A percentile compares a stretch with the other conserved stretches of the same genome.
phyloP scores from a whole-genome alignment of 2,797 vertebrate species.

The Myoxocephalus aenaeus region DNA sequence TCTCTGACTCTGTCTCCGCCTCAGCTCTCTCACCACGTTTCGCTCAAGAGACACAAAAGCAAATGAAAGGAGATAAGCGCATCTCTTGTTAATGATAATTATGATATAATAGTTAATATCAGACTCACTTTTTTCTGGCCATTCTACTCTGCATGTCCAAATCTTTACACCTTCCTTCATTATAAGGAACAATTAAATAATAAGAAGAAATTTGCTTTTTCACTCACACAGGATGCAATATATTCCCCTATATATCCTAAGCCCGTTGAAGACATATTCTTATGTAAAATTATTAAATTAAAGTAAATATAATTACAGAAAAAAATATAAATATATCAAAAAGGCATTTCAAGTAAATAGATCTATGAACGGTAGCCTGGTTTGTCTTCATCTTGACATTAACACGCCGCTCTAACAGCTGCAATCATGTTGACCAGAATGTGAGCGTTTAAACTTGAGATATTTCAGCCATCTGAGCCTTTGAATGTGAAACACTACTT shows the following conservation, averaged over 20 bases:
- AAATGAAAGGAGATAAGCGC: background rate
- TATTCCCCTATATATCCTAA: background rate
- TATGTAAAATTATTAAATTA: background rate
- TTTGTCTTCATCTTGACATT: conserved; percentile 7
- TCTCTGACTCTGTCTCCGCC: background rate
- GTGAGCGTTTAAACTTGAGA: conserved; percentile 21
- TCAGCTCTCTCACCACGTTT: conserved; percentile 7
- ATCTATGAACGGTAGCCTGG: background rate
- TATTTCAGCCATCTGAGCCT: conserved; percentile 1
- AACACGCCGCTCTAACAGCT: background rate
- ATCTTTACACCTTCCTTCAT: background rate
- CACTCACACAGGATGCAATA: background rate
- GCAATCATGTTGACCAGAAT: conserved; percentile 9
- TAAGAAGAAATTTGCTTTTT: background rate
- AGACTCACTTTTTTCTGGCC: background rate
- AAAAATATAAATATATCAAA: no score
- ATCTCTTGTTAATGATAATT: background rate
- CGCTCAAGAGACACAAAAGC: background rate
- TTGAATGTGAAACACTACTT: conserved; percentile 1
- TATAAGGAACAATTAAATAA: background rate
- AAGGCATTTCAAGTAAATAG: background rate
- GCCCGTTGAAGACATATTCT: background rate
- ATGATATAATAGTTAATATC: background rate
- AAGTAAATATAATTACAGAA: background rate
- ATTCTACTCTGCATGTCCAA: background rate